These are phyloP conservation scores for Caenorhabditis inopinata DNA, from an alignment of 1,140 invertebrate species.

Conservation along the genomic window DNA sequence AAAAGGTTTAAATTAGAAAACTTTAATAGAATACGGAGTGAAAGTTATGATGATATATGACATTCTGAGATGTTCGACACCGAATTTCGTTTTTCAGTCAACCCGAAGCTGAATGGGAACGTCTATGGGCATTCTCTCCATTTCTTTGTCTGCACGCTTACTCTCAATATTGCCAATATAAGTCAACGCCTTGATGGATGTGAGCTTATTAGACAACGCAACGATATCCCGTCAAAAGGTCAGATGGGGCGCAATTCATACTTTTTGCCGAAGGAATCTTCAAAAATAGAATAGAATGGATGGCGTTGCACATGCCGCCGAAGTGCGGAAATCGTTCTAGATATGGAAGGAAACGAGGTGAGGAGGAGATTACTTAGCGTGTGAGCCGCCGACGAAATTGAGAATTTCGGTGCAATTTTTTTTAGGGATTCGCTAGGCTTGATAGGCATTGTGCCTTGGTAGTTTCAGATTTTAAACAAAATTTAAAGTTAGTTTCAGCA, in stretches of 20 bases:
- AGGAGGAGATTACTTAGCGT: background rate
- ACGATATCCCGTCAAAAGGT: background rate
- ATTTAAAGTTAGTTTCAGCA: no score
- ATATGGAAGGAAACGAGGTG: background rate
- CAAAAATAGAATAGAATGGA: background rate
- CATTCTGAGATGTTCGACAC: no score
- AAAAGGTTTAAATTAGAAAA: no score
- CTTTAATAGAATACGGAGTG: no score
- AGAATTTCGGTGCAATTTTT: no score
- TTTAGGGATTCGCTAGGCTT: no score
- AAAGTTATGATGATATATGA: no score
- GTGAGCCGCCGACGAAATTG: no score
- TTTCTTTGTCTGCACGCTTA: background rate
- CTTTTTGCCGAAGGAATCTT: background rate
- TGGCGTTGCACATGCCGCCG: background rate
- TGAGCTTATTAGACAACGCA: constrained; percentile 14
- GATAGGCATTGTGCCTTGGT: no score
- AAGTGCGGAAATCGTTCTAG: background rate
- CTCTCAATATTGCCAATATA: background rate
- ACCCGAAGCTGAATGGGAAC: background rate
- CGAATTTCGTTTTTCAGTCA: background rate
- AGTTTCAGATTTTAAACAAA: no score
- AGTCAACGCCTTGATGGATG: constrained; percentile 18
- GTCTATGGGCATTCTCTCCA: background rate
- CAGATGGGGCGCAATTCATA: background rate